A percentile compares a stretch with the other conserved stretches of the same genome.
Evolutionary conservation across 2,888 invertebrate species (phyloP).

Genomic region (Nemurella pictetii): DNA sequence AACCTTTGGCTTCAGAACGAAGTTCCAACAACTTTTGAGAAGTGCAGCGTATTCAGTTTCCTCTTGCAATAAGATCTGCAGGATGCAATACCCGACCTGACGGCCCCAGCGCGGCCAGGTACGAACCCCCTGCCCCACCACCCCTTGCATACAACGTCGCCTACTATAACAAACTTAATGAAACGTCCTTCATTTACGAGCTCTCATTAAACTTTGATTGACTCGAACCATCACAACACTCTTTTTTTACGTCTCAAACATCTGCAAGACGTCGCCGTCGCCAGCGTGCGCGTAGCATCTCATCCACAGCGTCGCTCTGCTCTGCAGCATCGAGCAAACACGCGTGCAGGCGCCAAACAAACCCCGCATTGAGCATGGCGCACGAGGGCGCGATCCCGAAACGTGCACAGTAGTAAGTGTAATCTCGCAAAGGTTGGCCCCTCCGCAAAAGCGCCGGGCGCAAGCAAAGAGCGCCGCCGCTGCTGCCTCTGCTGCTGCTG

Average conservation of each 20-base stretch:
- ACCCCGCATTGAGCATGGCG: background rate
- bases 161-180: background rate
- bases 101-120: background rate
- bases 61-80: background rate
- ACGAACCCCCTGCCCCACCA: background rate
- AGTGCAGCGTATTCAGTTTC: background rate
- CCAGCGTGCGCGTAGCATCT: background rate
- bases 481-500: background rate
- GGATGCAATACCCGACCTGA: slow-evolving; percentile 3
- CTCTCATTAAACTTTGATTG: background rate
- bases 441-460: background rate
- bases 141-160: no score
- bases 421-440: background rate
- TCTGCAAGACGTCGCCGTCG: background rate
- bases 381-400: background rate
- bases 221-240: background rate
- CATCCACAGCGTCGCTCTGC: background rate
- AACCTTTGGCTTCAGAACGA: background rate
- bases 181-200: background rate
- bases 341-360: background rate
- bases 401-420: background rate
- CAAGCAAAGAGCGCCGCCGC: background rate
- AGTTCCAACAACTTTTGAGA: background rate
- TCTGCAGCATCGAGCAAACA: background rate
- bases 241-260: background rate